Evolutionary conservation across 2,797 vertebrate genomes (phyloP).

Genomic region (Nannoperca australis): DNA sequence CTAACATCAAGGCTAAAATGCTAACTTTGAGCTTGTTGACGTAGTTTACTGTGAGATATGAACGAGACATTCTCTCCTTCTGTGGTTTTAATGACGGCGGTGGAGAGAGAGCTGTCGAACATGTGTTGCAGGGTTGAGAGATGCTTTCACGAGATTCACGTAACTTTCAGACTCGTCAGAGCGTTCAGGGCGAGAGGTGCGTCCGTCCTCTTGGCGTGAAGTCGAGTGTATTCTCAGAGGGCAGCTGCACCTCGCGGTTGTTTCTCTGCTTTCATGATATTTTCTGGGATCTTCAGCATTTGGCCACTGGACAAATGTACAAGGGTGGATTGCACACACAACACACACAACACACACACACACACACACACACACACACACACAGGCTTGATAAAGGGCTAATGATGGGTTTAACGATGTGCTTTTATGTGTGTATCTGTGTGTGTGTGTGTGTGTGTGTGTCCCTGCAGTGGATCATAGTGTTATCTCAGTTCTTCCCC

Average conservation of each 20-base stretch:
- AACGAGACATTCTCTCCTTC: neutral
- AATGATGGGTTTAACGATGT: conserved; percentile 54
- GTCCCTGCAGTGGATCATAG: conserved; percentile 39
- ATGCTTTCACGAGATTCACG: neutral
- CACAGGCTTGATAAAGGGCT: conserved; percentile 49
- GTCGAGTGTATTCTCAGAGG: no score
- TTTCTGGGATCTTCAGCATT: conserved; percentile 1
- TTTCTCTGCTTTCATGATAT: no score
- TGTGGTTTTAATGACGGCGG: neutral
- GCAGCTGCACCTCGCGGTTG: no score
- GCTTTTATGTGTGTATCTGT: no score
- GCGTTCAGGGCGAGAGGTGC: no score
- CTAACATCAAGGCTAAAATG: no score
- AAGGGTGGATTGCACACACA: conserved; percentile 3
- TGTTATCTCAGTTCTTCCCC: conserved; percentile 62
- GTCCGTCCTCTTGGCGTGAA: no score
- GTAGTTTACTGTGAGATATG: no score
- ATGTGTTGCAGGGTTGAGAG: neutral
- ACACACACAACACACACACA: conserved; percentile 1
- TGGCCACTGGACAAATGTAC: conserved; percentile 12
- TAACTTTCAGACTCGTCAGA: neutral
- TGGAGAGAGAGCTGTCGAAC: no score
- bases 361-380: neutral
- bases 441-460: conserved; percentile 37
- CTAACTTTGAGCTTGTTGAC: no score